A percentile compares a stretch with the other conserved stretches of the same genome.
Conservation (phyloP, 2,888 invertebrate species). For the Gnatocerus cornutus region DNA sequence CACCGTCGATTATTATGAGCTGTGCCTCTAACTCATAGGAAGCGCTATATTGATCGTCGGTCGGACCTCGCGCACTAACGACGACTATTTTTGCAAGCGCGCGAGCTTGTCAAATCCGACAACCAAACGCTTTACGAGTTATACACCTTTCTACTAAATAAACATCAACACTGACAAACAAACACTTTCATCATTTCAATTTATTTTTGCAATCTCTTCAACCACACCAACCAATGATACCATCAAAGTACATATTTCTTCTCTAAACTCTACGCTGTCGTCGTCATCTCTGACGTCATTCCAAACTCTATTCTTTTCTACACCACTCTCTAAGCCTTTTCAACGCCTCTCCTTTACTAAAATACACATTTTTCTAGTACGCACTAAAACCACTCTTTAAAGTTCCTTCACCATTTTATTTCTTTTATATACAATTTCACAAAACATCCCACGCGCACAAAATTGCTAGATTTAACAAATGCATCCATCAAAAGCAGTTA, state of each 20-base stretch:
- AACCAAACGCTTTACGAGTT: conserved; percentile 26
- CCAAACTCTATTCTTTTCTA: conserved; percentile 22
- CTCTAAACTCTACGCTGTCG: conserved; percentile 14
- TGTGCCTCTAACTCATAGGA: conserved; percentile 50
- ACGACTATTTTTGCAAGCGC: conserved; percentile 51
- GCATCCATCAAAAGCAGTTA: conserved; percentile 8
- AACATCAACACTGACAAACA: conserved; percentile 19
- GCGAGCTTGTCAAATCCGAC: conserved; percentile 41
- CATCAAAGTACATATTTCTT: conserved; percentile 8
- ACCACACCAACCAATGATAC: not conserved
- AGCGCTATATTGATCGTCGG: conserved; percentile 53
- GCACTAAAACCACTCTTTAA: conserved; percentile 20
- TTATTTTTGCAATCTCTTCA: conserved; percentile 18
- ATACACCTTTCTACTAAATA: conserved; percentile 25
- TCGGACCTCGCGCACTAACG: conserved; percentile 53
- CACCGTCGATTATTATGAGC: conserved; percentile 50
- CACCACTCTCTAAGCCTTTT: conserved; percentile 15
- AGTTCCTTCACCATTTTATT: conserved; percentile 31
- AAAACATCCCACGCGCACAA: not conserved
- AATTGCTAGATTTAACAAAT: conserved; percentile 36
- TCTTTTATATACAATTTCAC: conserved; percentile 34
- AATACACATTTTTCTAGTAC: conserved; percentile 22
- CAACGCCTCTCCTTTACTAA: conserved; percentile 25
- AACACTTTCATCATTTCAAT: conserved; percentile 17
- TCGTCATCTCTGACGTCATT: conserved; percentile 48